Base-by-base conservation (phyloP, 2,888 invertebrate genomes). In the Scrobipalpa costella region DNA sequence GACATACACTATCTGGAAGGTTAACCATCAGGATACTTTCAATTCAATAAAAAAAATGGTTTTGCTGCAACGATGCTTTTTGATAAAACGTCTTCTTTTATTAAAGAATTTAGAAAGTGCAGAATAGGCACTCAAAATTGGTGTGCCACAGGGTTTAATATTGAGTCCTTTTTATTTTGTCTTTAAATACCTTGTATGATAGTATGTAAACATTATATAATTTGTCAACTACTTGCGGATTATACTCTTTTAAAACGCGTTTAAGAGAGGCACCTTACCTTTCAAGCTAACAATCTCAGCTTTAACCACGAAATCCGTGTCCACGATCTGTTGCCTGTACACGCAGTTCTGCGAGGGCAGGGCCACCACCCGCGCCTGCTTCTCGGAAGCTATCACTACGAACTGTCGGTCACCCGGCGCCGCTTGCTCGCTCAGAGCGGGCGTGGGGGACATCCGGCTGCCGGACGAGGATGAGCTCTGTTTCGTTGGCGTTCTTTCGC, bases 271-370 rank as follows among this genome's bases (percentile, higher is more conserved):
- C 27, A 5, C 5, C n/a, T 34, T 67, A 98, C 97, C 97, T 95
- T 96, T 97, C 80, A 98, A 93, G 78, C 96, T 95, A 77, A 97
- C 96, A 78, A 98, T 96, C 91, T 98, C 98, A 66, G 98, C 97
- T 90, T 97, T 97, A 71, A 98, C 97, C 68, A 98, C 98, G 88
- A 98, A 97, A 88, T 98, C 97, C 9, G 95, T 94, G 80, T 98
- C 98, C 68, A 97, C 96, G 74, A 99, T 94, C 90, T 98, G 98
- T 86, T 97, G 96, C 76, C 98, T 94, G 91, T 97, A 98, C 74
- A 98, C 95, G 92, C 98, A 98, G 84, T 96, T 97, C 90, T 98
- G 98, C 75, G 98, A 98, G 70, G 98, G 98, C 81, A 98, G 94
- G 71, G 98, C 97, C 70, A 98, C 96, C 69, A 98, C 97, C 76